Evolutionary conservation across 1,140 invertebrate species (phyloP), one percentile per base, ranked within the genome.

Genomic region (Dryas iulia): DNA sequence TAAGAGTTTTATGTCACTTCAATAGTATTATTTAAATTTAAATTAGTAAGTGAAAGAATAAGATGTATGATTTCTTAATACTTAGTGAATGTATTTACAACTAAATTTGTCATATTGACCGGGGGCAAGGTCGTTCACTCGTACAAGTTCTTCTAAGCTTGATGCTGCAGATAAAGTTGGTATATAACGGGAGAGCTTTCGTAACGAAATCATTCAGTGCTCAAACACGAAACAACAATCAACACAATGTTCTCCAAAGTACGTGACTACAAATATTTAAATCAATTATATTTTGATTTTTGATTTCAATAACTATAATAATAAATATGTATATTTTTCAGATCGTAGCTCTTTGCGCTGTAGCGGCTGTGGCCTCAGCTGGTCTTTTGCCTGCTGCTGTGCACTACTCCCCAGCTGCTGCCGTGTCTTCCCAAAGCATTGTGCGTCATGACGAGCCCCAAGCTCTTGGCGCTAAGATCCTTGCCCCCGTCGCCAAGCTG

Each of bases 341-440:
- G 84, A 33, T 87, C 0, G 70, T 84, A 66, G 63, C 73, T 54
- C 57, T 84, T 11, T 83, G 74, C 67, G 77, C 79, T 39, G 47
- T 83, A 26, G 76, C 79, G 61, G 82, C 81, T 6, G 78, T 81
- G 28, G 71, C 74, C 54, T 78, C 79, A 21, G 84, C 80, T 33
- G 82, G 84, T 31, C 77, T 83, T 4, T 59, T 84, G 56, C 69
- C 77, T 25, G 72, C 70, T 52, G 60, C 69, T 10, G 72, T 60
- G 1, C 69, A 73, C 56, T 81, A 76, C 69, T 78, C 76, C 7
- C 59, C 76, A 28, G 78, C 76, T 24, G 52, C 73, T 1, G 72
- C 73, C 12, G 78, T 81, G 23, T 78, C 78, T 25, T 81, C 78
- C 6, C 78, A 81, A 39, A 81, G 69, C 74, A 81, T 81, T 47